Percentiles rank a stretch among this genome's conserved stretches.
Conservation (phyloP, 2,113 vertebrate species). For the Progne subis region DNA sequence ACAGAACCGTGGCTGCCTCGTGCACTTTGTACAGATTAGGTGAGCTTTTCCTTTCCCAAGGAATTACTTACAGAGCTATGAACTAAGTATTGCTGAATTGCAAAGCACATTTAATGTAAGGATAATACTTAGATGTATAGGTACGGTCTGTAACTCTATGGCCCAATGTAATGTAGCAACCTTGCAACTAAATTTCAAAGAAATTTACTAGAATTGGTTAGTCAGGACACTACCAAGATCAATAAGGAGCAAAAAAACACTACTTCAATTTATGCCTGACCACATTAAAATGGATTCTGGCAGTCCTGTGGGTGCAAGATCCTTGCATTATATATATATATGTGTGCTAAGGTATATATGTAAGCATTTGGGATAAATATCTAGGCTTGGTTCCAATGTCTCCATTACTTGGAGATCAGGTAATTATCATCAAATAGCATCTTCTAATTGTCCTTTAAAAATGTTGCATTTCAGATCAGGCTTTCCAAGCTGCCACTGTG, state of each 20-base stretch:
- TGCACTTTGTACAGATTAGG: constrained; percentile 50
- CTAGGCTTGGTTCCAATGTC: background rate
- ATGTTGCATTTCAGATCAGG: constrained; percentile 24
- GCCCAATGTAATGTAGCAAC: constrained; percentile 19
- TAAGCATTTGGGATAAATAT: background rate
- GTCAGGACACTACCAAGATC: background rate
- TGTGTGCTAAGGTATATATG: background rate
- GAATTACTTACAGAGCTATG: constrained; percentile 48
- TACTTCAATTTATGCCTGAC: background rate
- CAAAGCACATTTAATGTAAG: constrained; percentile 23
- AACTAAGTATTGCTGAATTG: constrained; percentile 60
- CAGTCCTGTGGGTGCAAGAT: constrained; percentile 20
- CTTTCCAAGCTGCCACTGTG: constrained; percentile 40
- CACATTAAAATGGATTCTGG: background rate
- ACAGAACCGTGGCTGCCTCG: constrained; percentile 4
- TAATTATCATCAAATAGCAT: background rate
- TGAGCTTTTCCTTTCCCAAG: constrained; percentile 58
- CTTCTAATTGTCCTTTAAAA: background rate
- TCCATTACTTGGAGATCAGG: background rate
- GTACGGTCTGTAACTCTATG: background rate
- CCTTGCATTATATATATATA: background rate
- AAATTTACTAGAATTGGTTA: background rate
- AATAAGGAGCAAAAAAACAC: background rate
- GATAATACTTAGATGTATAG: background rate
- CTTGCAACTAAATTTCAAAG: background rate